phyloP scores from a whole-genome alignment of 2,113 vertebrate genomes.

The Cyanoderma ruficeps region DNA sequence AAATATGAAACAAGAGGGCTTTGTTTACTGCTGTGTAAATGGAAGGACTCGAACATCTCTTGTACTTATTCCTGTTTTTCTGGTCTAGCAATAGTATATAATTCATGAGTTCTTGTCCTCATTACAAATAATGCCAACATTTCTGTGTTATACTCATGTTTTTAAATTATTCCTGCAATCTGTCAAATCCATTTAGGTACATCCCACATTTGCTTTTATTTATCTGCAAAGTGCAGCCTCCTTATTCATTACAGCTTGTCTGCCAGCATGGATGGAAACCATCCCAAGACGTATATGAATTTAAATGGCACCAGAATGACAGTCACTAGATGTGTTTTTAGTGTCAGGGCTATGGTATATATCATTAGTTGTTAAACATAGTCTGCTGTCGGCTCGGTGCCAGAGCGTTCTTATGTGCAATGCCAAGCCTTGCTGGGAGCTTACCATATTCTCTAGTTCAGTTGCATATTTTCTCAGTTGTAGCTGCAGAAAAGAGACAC shows the following conservation, averaged over 20 bases:
- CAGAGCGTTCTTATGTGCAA: not conserved
- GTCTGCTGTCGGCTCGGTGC: slow-evolving; percentile 45
- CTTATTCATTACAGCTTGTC: slow-evolving; percentile 49
- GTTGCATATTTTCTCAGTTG: slow-evolving; percentile 44
- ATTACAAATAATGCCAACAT: not conserved
- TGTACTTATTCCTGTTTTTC: not conserved
- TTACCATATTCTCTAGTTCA: not conserved
- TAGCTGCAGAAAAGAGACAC: slow-evolving; percentile 23
- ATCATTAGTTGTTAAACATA: slow-evolving; percentile 71
- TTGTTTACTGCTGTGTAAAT: not conserved
- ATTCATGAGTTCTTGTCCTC: slow-evolving; percentile 11
- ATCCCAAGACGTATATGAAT: slow-evolving; percentile 48
- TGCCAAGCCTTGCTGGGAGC: slow-evolving; percentile 64
- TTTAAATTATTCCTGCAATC: slow-evolving; percentile 33
- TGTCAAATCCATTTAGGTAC: slow-evolving; percentile 48
- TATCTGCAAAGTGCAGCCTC: slow-evolving; percentile 46
- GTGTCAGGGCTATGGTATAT: slow-evolving; percentile 69
- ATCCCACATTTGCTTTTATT: slow-evolving; percentile 61
- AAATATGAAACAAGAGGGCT: not conserved
- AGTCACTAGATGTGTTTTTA: slow-evolving; percentile 68
- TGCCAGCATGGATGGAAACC: slow-evolving; percentile 65
- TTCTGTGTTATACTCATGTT: slow-evolving; percentile 9
- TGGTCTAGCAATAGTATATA: not conserved
- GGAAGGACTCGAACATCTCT: not conserved
- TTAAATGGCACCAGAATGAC: slow-evolving; percentile 63